phyloP scores from a whole-genome alignment of 2,888 invertebrate species.

The Flabesymbios commensalis region DNA sequence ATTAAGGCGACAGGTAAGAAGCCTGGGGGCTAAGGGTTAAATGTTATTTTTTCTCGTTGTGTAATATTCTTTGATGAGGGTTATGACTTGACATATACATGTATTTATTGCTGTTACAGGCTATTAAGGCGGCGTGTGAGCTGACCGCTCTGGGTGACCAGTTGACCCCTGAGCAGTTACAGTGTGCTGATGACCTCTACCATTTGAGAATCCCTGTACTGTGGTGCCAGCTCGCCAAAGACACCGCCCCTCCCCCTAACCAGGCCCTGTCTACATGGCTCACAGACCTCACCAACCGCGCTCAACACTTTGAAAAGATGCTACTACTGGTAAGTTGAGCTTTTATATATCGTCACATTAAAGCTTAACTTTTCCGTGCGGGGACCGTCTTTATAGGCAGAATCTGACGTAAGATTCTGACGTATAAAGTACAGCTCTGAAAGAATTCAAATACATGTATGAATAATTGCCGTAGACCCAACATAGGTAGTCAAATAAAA shows the following conservation, averaged over 20 bases:
- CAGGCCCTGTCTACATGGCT: constrained; percentile 55
- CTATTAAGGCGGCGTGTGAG: constrained; percentile 54
- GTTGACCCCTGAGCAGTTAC: constrained; percentile 45
- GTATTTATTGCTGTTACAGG: constrained; percentile 38
- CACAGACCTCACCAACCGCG: constrained; percentile 51
- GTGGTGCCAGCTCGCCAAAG: constrained; percentile 55
- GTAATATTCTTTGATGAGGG: too few species aligned
- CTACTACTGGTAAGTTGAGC: constrained; percentile 46
- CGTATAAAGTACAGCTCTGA: too few species aligned
- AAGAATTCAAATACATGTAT: too few species aligned
- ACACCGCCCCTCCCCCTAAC: constrained; percentile 54
- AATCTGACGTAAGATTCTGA: too few species aligned
- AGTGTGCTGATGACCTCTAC: constrained; percentile 54
- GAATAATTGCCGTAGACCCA: too few species aligned
- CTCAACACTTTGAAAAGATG: constrained; percentile 58
- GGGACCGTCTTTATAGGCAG: too few species aligned
- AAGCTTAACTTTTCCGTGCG: too few species aligned
- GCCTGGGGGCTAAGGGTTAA: too few species aligned
- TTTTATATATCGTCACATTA: neutral
- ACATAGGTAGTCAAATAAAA: too few species aligned
- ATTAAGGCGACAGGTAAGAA: too few species aligned
- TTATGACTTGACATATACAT: too few species aligned
- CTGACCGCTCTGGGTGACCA: constrained; percentile 50
- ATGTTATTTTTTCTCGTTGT: too few species aligned
- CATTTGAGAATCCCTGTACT: constrained; percentile 53